Evolutionary conservation across 2,113 vertebrate species (phyloP), one percentile per base, ranked within the genome.

Genomic region (Aspiorhynchus laticeps): DNA sequence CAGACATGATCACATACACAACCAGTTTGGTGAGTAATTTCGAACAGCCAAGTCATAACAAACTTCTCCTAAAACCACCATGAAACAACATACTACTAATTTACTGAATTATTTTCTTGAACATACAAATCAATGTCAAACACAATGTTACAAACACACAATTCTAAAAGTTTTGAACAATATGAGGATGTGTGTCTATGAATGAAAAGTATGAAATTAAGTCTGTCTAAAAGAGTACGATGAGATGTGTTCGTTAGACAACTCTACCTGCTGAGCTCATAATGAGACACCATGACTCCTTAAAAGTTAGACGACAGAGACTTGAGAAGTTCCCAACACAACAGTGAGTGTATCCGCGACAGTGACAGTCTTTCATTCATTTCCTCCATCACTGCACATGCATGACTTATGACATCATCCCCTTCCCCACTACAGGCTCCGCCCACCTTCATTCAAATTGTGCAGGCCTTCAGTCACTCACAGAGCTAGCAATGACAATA

Each of bases 251-350:
- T 24, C 2, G 36, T 41, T 12, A 77, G 46, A 53, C 15, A 78
- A 63, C 8, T 74, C 38, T 92, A 95, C 95, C 94, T 92, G 91
- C 89, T 91, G 38, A 96, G 90, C 85, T 93, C 92, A 78, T 73
- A 71, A 43, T 53, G 86, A 28, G 74, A 56, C 43, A 46, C 83
- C 88, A 89, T 90, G 84, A n/a, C 33, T 85, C 65, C 15, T 31
- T 15, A 19, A 5, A 19, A 33, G 63, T 71, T n/a, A 81, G 28
- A 80, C 4, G 5, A 51, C 38, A 46, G 74, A 26, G 15, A 8
- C 43, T 31, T 24, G 81, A 83, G 19, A 51, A 31, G 63, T 33
- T 83, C 61, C 63, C 28, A 48, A 51, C 63, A 33, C 38, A 63
- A 63, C 24, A 26, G 80, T 65, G 80, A 43, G 38, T 46, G 38